Conservation (phyloP, 2,113 vertebrate species). For the Psammodynastes pulverulentus region DNA sequence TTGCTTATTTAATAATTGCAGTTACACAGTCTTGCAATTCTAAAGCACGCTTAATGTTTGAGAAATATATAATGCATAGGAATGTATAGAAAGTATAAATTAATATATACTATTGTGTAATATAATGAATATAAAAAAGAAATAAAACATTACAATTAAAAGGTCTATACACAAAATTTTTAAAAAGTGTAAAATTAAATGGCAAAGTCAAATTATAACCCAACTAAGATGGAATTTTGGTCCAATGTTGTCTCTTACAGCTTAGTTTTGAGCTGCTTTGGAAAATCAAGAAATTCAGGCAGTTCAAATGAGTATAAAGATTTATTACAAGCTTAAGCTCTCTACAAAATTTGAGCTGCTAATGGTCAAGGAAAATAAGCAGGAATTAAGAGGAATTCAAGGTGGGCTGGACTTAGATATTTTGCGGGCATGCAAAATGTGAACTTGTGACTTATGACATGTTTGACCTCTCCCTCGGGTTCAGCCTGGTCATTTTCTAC, state of each 20-base stretch:
- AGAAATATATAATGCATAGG: neutral
- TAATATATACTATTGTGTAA: neutral
- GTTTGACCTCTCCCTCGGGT: neutral
- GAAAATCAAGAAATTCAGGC: neutral
- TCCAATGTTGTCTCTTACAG: neutral
- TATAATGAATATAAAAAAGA: neutral
- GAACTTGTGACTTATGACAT: neutral
- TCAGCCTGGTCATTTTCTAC: neutral
- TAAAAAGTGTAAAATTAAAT: neutral
- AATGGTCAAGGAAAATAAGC: neutral
- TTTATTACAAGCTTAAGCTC: neutral
- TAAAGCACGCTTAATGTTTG: neutral
- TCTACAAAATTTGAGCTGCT: neutral
- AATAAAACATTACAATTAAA: neutral
- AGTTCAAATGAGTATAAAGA: neutral
- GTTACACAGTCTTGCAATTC: neutral
- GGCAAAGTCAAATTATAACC: neutral
- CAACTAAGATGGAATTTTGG: neutral
- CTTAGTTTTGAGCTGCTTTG: neutral
- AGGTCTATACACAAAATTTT: neutral
- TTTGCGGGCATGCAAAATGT: neutral
- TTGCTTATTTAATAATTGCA: neutral
- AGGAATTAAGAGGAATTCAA: neutral
- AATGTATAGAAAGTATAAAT: neutral
- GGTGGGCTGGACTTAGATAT: neutral